These are phyloP conservation scores for Andricus grossulariae DNA, from an alignment of 1,140 invertebrate species.

Conservation along the genomic window DNA sequence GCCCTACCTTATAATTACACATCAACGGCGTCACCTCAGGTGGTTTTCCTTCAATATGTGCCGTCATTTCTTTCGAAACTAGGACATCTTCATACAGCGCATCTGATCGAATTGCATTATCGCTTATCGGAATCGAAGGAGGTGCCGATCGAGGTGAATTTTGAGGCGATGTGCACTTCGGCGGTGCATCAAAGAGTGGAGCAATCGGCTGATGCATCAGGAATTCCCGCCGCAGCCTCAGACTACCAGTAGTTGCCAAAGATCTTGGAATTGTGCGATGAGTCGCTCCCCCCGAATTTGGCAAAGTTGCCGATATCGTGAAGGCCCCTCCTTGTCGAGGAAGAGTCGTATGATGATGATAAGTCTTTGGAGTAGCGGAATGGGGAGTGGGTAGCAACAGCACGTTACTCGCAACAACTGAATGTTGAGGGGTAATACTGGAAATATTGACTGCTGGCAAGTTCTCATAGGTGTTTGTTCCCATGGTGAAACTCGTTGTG, in stretches of 20 bases:
- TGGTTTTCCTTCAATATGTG: constrained; percentile 13
- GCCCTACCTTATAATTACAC: constrained; percentile 53
- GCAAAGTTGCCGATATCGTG: constrained; percentile 71
- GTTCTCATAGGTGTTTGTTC: constrained; percentile 69
- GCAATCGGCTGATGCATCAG: constrained; percentile 59
- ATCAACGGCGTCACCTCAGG: constrained; percentile 45
- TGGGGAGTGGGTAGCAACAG: constrained; percentile 57
- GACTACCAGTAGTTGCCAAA: constrained; percentile 68
- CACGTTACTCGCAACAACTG: constrained; percentile 44
- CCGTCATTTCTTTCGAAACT: constrained; percentile 33
- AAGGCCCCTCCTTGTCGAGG: constrained; percentile 68
- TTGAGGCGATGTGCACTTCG: constrained; percentile 55
- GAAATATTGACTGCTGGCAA: constrained; percentile 55
- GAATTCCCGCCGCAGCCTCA: constrained; percentile 60
- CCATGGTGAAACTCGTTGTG: constrained; percentile 64
- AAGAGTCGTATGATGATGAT: constrained; percentile 68
- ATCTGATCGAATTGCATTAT: constrained; percentile 20
- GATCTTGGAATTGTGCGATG: constrained; percentile 76
- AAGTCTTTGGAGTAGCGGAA: constrained; percentile 58
- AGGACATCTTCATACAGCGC: constrained; percentile 48
- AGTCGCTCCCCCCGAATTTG: constrained; percentile 61
- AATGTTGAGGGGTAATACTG: constrained; percentile 46
- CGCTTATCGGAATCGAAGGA: constrained; percentile 49
- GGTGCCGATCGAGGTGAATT: constrained; percentile 59
- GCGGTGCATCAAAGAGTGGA: constrained; percentile 58